Base-by-base conservation (phyloP, 2,797 vertebrate species). In the Arnoldichthys spilopterus region DNA sequence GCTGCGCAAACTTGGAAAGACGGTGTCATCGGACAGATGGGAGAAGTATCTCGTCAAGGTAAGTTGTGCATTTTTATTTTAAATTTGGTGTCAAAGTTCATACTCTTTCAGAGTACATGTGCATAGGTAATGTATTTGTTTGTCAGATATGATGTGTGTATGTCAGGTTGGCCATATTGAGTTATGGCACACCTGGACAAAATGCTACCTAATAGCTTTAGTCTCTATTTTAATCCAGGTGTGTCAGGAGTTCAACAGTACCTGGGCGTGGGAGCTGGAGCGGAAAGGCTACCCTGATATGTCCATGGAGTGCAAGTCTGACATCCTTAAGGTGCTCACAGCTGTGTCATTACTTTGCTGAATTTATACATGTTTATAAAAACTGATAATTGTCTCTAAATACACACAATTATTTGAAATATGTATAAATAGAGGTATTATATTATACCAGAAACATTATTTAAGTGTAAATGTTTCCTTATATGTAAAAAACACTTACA, bases 211-310 rank as follows among this genome's bases (percentile, higher is more conserved):
- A 18, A 37, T 16, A n/a, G 7, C 20, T 58, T 22, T 58, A 11
- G 1, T 58, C 1, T 30, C 22, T 37, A n/a, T 54, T 40, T 40
- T 72, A n/a, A 43, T 16, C 7, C 72, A 99, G 98, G 95, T 97
- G 81, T 99, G 98, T 88, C 97, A 96, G 92, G 98, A 99, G 75
- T 92, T 97, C 90, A 97, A 99, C 92, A 96, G 92, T 78, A 96
- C 96, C n/a, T 99, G 97, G 98, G 97, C 98, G 0, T 99, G 97
- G 98, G 98, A 99, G 89, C 94, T 99, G 93, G 98, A 99, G 83
- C 97, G 98, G 89, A 98, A 97, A 85, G 97, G 98, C 70, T 99
- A 99, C 89, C 91, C 94, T 84, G 96, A 98, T 87, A 97, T 97
- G 96, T 95, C 95, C 62, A 92, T 96, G 83, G 97, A 98, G 89